These are phyloP conservation scores for Dynastes maya DNA, from an alignment of 2,888 invertebrate genomes.

Conservation along the genomic window DNA sequence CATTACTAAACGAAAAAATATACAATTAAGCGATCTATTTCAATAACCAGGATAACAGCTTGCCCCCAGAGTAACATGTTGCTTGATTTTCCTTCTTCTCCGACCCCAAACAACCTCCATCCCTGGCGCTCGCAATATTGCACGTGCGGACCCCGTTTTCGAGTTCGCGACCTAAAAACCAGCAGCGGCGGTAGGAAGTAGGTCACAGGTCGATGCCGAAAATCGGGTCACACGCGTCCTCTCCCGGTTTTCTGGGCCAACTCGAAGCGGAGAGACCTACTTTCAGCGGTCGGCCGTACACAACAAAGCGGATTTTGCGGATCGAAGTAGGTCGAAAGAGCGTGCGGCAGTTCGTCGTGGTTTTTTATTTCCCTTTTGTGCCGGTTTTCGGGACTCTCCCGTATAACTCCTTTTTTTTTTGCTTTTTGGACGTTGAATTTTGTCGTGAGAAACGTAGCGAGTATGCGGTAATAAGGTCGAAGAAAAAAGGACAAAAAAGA, in stretches of 20 bases:
- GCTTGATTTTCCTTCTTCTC: too few relatives aligned
- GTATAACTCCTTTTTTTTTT: too few relatives aligned
- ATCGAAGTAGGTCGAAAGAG: not conserved
- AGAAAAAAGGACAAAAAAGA: too few relatives aligned
- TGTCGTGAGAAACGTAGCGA: too few relatives aligned
- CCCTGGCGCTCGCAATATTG: not conserved
- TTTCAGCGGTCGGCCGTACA: slow-evolving; percentile 25
- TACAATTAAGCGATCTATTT: too few relatives aligned
- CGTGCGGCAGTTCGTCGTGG: not conserved
- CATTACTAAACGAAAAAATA: too few relatives aligned
- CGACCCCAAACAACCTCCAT: not conserved
- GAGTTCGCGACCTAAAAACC: slow-evolving; percentile 50
- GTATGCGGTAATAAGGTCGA: too few relatives aligned
- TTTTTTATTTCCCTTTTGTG: too few relatives aligned
- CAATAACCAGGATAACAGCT: too few relatives aligned
- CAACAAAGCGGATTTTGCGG: slow-evolving; percentile 31
- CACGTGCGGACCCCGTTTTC: not conserved
- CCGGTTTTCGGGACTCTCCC: too few relatives aligned
- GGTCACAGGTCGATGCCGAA: slow-evolving; percentile 58
- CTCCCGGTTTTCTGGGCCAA: slow-evolving; percentile 59
- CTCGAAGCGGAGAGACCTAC: slow-evolving; percentile 44
- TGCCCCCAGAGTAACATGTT: too few relatives aligned
- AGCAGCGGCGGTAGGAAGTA: slow-evolving; percentile 50
- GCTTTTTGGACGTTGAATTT: too few relatives aligned
- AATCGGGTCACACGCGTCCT: slow-evolving; percentile 57